Percentiles rank a stretch among this genome's conserved stretches.
Conservation (phyloP, 2,797 vertebrate genomes). For the Sebastes goodei region DNA sequence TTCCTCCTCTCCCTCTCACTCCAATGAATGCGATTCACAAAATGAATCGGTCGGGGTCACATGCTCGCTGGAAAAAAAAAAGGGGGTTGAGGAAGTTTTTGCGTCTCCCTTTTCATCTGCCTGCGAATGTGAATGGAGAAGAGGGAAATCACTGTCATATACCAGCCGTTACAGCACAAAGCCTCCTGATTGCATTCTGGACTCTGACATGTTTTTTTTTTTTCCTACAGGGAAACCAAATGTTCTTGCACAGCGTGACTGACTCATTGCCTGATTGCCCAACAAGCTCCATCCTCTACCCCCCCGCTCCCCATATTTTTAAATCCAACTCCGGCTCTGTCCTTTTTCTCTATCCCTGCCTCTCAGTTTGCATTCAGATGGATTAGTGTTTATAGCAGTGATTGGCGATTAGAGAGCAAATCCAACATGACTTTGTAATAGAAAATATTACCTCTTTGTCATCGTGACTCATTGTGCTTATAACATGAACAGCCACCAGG, state of each 20-base stretch:
- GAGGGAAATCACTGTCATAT: constrained; percentile 79
- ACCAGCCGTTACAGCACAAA: constrained; percentile 76
- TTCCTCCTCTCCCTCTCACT: constrained; percentile 72
- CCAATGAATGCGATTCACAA: constrained; percentile 64
- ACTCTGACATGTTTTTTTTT: constrained; percentile 65
- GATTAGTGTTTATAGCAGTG: constrained; percentile 27
- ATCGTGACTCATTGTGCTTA: neutral
- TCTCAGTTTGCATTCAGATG: constrained; percentile 36
- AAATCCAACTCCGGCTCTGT: constrained; percentile 34
- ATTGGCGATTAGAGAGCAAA: constrained; percentile 31
- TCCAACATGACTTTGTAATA: neutral
- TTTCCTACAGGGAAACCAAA: constrained; percentile 75
- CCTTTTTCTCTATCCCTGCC: constrained; percentile 19
- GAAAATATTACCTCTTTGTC: neutral
- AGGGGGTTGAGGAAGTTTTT: constrained; percentile 58
- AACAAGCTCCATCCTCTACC: constrained; percentile 29
- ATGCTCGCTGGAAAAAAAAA: constrained; percentile 31
- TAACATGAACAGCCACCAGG: neutral
- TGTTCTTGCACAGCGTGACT: constrained; percentile 77
- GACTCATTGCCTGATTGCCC: constrained; percentile 79
- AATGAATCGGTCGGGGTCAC: constrained; percentile 71
- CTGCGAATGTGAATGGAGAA: constrained; percentile 66
- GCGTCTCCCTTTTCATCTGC: constrained; percentile 65
- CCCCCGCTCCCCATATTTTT: constrained; percentile 21
- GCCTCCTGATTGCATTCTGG: constrained; percentile 82